Percentiles rank a stretch among this genome's conserved stretches.
Evolutionary conservation across 30 jellyfish, hydroid and myxozoan genomes (phyloP).

Genomic region (Hydra vulgaris): DNA sequence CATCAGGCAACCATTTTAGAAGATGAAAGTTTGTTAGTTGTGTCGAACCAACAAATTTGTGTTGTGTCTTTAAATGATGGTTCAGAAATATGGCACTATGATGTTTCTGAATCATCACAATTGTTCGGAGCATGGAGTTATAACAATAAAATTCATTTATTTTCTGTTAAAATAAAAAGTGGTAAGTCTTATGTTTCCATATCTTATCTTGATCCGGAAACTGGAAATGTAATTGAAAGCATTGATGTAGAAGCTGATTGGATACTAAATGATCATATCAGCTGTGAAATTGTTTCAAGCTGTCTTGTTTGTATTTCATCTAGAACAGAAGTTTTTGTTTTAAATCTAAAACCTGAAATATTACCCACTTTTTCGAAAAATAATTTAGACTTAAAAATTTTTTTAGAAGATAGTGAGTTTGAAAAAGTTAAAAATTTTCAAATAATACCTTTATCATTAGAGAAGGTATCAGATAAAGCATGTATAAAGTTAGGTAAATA

Average conservation of each 20-base stretch:
- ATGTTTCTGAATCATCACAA: not conserved
- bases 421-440: not conserved
- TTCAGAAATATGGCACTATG: constrained; percentile 38
- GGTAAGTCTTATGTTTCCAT: not conserved
- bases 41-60: constrained; percentile 34
- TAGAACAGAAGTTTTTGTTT: not conserved
- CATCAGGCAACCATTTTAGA: constrained; percentile 27
- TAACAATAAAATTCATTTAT: not conserved
- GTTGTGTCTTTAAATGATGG: constrained; percentile 50
- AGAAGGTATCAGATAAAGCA: not conserved
- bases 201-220: constrained; percentile 10
- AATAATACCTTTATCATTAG: not conserved
- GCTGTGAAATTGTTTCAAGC: constrained; percentile 4
- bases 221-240: constrained; percentile 1
- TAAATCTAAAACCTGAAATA: not conserved
- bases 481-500: not conserved
- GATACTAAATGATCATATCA: constrained; percentile 5
- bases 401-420: not conserved
- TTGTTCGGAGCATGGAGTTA: constrained; percentile 9
- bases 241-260: constrained; percentile 7
- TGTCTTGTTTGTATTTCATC: not conserved
- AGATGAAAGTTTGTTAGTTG: constrained; percentile 10
- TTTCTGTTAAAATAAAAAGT: constrained; percentile 5
- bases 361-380: not conserved
- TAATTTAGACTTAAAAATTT: too few relatives aligned